Evolutionary conservation across 2,113 vertebrate genomes (phyloP).

Genomic region (Phyllostomus discolor): DNA sequence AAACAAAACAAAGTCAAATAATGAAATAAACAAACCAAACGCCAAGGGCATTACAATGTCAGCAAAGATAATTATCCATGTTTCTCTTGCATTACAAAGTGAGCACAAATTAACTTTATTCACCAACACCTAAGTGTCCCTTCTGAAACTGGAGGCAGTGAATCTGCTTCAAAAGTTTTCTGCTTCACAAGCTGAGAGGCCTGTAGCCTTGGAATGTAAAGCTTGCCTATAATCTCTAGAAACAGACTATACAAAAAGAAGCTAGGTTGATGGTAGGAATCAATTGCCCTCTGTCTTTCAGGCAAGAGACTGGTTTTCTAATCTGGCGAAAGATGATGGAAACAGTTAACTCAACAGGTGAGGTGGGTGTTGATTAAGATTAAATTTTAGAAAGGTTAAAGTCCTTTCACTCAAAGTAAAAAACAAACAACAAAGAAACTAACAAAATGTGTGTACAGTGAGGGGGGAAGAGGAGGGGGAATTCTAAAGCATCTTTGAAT

Average conservation of each 20-base stretch:
- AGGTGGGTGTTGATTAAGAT: background rate
- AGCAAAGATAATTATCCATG: background rate
- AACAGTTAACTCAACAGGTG: background rate
- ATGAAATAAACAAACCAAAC: background rate
- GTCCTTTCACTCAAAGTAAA: slow-evolving; percentile 34
- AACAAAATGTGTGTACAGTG: background rate
- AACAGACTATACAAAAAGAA: slow-evolving; percentile 46
- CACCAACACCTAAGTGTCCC: background rate
- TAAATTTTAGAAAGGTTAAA: slow-evolving; percentile 1
- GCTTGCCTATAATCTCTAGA: slow-evolving; percentile 2
- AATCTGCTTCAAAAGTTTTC: background rate
- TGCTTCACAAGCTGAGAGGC: background rate
- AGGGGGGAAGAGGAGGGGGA: rapidly evolving
- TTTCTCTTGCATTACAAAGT: background rate
- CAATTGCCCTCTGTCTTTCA: background rate
- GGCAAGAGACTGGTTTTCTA: slow-evolving; percentile 19
- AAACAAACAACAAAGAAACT: background rate
- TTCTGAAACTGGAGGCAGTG: background rate
- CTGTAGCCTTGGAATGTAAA: slow-evolving; percentile 39
- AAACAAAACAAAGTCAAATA: background rate
- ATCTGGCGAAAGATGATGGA: background rate
- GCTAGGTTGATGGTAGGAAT: background rate
- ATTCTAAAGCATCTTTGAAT: background rate
- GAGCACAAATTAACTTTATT: slow-evolving; percentile 25
- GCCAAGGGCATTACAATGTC: background rate